Evolutionary conservation across 2,797 vertebrate genomes (phyloP).

Genomic region (Babyrousa celebensis): DNA sequence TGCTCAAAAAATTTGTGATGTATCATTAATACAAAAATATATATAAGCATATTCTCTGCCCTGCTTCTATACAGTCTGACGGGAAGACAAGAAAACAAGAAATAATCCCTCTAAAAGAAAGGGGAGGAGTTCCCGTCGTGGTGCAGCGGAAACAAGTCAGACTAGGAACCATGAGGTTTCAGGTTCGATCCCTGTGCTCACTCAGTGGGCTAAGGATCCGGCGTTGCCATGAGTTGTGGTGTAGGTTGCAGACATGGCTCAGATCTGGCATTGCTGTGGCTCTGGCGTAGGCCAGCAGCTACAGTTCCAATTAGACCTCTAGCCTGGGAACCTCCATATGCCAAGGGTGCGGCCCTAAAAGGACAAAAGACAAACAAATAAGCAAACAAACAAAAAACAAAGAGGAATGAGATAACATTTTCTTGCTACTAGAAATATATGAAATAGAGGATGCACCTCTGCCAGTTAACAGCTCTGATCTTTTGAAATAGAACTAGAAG

Average conservation of each 20-base stretch:
- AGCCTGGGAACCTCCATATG: no score
- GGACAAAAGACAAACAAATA: no score
- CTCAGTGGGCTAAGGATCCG: no score
- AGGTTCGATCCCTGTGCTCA: no score
- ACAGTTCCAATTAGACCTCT: no score
- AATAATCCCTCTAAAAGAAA: not conserved
- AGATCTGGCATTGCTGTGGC: no score
- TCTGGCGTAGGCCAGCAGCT: no score
- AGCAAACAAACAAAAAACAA: not conserved
- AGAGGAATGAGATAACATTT: not conserved
- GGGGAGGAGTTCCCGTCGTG: not conserved
- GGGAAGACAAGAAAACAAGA: not conserved
- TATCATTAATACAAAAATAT: not conserved
- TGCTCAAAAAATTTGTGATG: not conserved
- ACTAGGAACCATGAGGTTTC: no score
- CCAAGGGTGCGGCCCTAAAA: no score
- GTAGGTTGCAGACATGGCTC: no score
- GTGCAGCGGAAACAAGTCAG: no score
- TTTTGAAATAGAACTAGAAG: conserved; percentile 6
- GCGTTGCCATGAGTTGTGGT: no score
- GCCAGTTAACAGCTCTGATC: not conserved
- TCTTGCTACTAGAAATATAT: not conserved
- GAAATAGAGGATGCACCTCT: not conserved
- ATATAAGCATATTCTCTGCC: not conserved
- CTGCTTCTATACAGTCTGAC: not conserved